Evolutionary conservation across 2,888 invertebrate species (phyloP).

Genomic region (Homarus gammarus): DNA sequence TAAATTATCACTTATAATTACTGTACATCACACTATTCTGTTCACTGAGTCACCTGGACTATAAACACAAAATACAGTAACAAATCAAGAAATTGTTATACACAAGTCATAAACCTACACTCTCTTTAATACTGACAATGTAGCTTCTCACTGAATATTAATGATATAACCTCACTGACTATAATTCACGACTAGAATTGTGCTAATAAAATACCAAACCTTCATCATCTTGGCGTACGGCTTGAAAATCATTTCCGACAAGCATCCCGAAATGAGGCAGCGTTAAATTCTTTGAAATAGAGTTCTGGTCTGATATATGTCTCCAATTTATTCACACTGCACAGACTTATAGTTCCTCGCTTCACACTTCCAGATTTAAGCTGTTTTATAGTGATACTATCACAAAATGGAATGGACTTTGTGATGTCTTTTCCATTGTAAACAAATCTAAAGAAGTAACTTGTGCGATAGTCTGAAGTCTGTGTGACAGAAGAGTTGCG

Average conservation of each 20-base stretch:
- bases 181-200: conserved; percentile 13
- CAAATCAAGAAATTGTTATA: not conserved
- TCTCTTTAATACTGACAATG: not conserved
- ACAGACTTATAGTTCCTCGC: conserved; percentile 65
- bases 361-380: conserved; percentile 76
- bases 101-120: not conserved
- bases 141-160: not conserved
- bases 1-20: too few species aligned
- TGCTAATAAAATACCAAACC: not conserved
- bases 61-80: too few species aligned
- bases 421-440: conserved; percentile 94
- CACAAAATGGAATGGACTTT: conserved; percentile 89
- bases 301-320: conserved; percentile 83
- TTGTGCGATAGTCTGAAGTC: conserved; percentile 81
- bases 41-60: too few species aligned
- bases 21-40: too few species aligned
- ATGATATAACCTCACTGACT: not conserved
- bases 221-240: not conserved
- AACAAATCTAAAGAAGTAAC: conserved; percentile 90
- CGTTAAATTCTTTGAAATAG: conserved; percentile 90
- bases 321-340: conserved; percentile 67
- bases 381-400: conserved; percentile 79
- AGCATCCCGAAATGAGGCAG: conserved; percentile 92
- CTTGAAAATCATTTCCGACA: conserved; percentile 76
- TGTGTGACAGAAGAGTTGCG: conserved; percentile 81